Base-by-base conservation (phyloP, 2,888 invertebrate genomes). In the Yponomeuta malinellus region DNA sequence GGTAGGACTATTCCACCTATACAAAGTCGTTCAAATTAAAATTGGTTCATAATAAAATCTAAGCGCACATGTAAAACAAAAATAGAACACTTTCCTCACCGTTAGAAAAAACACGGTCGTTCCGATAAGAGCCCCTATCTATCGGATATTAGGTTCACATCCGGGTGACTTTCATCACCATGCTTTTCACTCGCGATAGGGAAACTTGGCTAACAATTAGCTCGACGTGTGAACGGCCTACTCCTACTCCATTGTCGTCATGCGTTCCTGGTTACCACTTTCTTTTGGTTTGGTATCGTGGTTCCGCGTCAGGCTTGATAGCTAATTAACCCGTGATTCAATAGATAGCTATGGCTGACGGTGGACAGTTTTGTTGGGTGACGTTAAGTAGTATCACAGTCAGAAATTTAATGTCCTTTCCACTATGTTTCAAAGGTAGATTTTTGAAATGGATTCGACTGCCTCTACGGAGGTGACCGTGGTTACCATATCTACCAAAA, bases 261-360 rank as follows among this genome's bases (percentile, higher is more conserved):
- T 85, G 81, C 76, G 81, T 86, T 84, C 87, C 87, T 86, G 79
- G 84, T 87, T 76, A 77, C 76, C 81, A 83, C 82, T 85, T 86
- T 85, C 85, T 83, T 69, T 68, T 48, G 68, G 33, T 37, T 68
- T n/a, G 68, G 48, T 29, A 59, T 59, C 3, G 52, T 59, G 15
- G 52, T 15, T 59, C 43, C 43, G 43, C 43, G 43, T 43, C 8
- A 43, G 43, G 6, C 43, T 43, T 43, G 43, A 43, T 43, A 43
- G 43, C 43, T 43, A 43, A 6, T 43, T 8, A 43, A 8, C 1
- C 43, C 6, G 8, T 43, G 43, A 6, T 43, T 43, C 43, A 43
- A 43, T 43, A 6, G 43, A 43, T 8, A 43, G 43, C 43, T 43
- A 8, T 43, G 9, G 43, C 43, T 8, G 9, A 43, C 4, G 6